Percentiles rank a stretch among this genome's conserved stretches.
phyloP scores from a whole-genome alignment of 2,888 invertebrate species.

The Chrysolina oricalcia region DNA sequence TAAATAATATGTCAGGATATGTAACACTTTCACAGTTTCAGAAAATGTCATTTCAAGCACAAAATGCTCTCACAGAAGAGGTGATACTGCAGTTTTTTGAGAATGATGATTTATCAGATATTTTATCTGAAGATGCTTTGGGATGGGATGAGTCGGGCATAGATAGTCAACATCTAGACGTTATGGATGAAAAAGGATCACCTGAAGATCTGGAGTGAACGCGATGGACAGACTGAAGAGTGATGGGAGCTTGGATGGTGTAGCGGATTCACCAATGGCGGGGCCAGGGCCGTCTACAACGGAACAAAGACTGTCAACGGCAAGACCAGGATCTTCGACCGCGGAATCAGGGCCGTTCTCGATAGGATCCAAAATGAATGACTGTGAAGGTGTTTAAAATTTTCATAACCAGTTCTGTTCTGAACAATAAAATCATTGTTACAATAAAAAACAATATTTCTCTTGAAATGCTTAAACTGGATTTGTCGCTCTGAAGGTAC shows the following conservation, averaged over 20 bases:
- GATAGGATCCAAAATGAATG: neutral
- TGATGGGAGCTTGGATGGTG: slow-evolving; percentile 6
- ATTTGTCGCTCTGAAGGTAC: too few relatives aligned
- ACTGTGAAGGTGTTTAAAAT: too few relatives aligned
- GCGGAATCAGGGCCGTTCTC: neutral
- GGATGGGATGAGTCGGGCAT: slow-evolving; percentile 2
- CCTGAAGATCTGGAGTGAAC: too few relatives aligned
- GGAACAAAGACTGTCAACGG: slow-evolving; percentile 8
- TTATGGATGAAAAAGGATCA: too few relatives aligned
- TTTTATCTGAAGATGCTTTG: slow-evolving; percentile 3
- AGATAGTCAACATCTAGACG: neutral
- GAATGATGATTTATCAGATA: slow-evolving; percentile 7
- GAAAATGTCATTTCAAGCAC: slow-evolving; percentile 1
- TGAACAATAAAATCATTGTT: too few relatives aligned
- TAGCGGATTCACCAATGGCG: slow-evolving; percentile 2
- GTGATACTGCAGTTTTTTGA: neutral
- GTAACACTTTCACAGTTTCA: slow-evolving; percentile 1
- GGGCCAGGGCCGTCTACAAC: too few relatives aligned
- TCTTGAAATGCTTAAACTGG: too few relatives aligned
- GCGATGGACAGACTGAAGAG: neutral
- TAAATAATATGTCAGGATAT: neutral
- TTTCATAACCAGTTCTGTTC: too few relatives aligned
- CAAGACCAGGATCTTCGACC: slow-evolving; percentile 5
- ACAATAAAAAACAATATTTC: too few relatives aligned
- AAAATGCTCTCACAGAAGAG: too few relatives aligned